Evolutionary conservation across 2,888 invertebrate species (phyloP).

Genomic region (Hartigia nigra): DNA sequence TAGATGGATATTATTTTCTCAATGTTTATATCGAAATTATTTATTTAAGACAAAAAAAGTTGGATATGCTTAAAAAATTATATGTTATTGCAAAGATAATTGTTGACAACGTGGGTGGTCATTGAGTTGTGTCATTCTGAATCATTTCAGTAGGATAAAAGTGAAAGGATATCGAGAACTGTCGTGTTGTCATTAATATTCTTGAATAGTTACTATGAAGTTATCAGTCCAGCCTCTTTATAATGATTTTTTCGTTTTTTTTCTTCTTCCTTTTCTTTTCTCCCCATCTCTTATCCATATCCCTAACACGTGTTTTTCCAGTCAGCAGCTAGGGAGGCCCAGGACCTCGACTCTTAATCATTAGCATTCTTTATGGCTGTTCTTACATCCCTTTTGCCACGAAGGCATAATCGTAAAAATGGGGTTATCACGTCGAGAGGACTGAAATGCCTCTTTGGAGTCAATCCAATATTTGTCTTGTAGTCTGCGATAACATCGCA

Average conservation of each 20-base stretch:
- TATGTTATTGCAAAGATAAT: background rate
- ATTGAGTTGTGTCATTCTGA: background rate
- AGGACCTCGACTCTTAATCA: slow-evolving; percentile 15
- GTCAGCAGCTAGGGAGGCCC: slow-evolving; percentile 13
- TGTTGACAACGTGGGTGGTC: background rate
- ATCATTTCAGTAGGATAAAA: background rate
- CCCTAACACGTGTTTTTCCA: slow-evolving; percentile 23
- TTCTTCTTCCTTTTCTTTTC: background rate
- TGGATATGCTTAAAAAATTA: background rate
- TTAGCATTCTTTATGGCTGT: slow-evolving; percentile 14
- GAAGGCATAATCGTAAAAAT: slow-evolving; percentile 13
- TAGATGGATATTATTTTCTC: background rate
- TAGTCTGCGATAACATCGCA: background rate
- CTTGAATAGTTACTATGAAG: background rate
- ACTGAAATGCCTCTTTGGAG: slow-evolving; percentile 5
- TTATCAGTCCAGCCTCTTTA: background rate
- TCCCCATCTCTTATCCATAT: slow-evolving; percentile 13
- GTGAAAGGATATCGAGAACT: background rate
- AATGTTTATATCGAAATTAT: background rate
- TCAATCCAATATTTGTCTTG: slow-evolving; percentile 19
- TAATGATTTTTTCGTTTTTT: background rate
- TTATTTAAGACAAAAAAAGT: background rate
- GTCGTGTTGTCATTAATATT: slow-evolving; percentile 9
- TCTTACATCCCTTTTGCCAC: slow-evolving; percentile 9
- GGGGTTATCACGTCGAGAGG: slow-evolving; percentile 17